Percentiles rank a stretch among this genome's conserved stretches.
Evolutionary conservation across 2,888 invertebrate genomes (phyloP).

Genomic region (Fragum sueziense): DNA sequence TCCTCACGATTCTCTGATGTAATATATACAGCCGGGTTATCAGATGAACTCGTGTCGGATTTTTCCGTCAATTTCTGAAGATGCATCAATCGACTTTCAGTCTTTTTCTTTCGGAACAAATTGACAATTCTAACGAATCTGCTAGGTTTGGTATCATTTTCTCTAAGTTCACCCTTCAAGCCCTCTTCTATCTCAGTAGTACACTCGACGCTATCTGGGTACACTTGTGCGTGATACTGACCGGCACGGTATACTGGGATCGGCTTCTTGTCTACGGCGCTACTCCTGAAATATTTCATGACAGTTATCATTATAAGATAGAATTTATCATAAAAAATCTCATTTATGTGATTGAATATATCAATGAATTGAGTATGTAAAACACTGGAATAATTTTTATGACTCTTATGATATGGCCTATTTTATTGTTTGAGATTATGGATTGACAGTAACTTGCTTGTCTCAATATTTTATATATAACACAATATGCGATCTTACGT

Average conservation of each 20-base stretch:
- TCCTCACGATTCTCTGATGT: not conserved
- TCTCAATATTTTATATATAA: too few species aligned
- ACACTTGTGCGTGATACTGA: conserved; percentile 16
- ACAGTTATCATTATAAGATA: too few species aligned
- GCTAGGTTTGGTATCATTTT: not conserved
- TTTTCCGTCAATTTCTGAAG: conserved; percentile 6
- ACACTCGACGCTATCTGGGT: not conserved
- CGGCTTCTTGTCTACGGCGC: conserved; percentile 8
- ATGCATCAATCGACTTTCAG: conserved; percentile 14
- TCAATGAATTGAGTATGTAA: too few species aligned
- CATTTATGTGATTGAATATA: too few species aligned
- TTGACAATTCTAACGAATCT: conserved; percentile 19
- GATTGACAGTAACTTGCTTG: too few species aligned
- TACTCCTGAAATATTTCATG: too few species aligned
- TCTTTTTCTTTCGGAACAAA: conserved; percentile 16
- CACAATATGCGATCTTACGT: too few species aligned
- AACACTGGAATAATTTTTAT: too few species aligned
- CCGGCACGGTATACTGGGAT: conserved; percentile 7
- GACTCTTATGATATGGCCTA: too few species aligned
- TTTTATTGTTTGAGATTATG: too few species aligned
- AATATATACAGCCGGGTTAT: not conserved
- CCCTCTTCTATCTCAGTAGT: not conserved
- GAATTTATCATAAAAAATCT: too few species aligned
- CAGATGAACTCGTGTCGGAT: conserved; percentile 7
- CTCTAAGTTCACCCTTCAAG: not conserved